Base-by-base conservation (phyloP, 2,888 invertebrate genomes). In the Lampropteryx suffumata region DNA sequence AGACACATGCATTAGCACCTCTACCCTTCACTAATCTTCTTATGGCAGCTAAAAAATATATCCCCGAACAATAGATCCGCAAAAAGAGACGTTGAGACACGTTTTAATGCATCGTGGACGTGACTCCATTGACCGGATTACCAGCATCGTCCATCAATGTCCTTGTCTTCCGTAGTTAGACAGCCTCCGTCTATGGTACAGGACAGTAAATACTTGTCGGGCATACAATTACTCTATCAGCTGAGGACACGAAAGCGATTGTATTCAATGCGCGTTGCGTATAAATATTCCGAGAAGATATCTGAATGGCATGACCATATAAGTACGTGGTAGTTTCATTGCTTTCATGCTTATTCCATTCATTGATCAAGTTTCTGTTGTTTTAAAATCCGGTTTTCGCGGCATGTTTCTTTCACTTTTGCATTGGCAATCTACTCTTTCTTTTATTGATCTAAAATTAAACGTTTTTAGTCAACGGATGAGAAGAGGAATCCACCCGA, bases 1-100 rank as follows among this genome's bases (percentile, higher is more conserved):
- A 83, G 79, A 82, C 77, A 79, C 72, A 78, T 73, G 76, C 88
- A 89, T 89, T 89, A 89, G 80, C 89, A 89, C 89, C 88, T 89
- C 71, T 69, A 79, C 77, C 88, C 84, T 78, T 70, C 76, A 84
- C 80, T 84, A 82, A 87, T 88, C 81, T 84, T 82, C 82, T 81
- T 79, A 83, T 76, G 73, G 70, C 64, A 72, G 68, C 64, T 69
- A 75, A 73, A 69, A 71, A 79, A 67, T 61, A 64, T 70, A 73
- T 71, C 72, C 62, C 65, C 76, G 76, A 75, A 75, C 74, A 71
- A 76, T 64, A 61, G 60, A 57, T 67, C 63, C 64, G 76, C 77
- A 64, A 82, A 82, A 77, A 58, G 63, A 63, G 64, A 63, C 63
- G 62, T 59, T 55, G 39, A 40, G 64, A 69, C 70, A 73, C 71